Evolutionary conservation across 2,797 vertebrate species (phyloP).

Genomic region (Ammospiza maritima): DNA sequence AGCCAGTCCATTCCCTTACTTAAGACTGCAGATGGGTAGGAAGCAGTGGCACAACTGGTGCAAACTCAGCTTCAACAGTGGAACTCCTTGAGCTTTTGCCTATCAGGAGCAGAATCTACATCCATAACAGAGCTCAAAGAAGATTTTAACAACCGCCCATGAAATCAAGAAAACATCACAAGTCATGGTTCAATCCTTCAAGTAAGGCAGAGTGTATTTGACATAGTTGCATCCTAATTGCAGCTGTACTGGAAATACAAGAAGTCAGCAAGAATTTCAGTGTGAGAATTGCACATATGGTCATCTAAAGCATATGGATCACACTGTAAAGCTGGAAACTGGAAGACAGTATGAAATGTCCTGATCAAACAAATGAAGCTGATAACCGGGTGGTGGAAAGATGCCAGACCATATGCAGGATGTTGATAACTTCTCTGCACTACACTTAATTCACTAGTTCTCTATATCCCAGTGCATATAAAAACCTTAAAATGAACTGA

Average conservation of each 20-base stretch:
- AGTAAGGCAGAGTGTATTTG: neutral
- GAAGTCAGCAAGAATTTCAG: constrained; percentile 35
- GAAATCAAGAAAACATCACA: neutral
- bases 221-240: neutral
- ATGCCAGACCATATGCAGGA: constrained; percentile 46
- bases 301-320: neutral
- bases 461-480: neutral
- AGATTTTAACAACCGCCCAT: neutral
- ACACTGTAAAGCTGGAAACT: constrained; percentile 2
- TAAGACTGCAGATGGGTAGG: neutral
- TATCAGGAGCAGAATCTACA: neutral
- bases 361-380: constrained; percentile 30
- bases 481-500: constrained; percentile 2
- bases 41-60: neutral
- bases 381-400: constrained; percentile 33
- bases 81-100: neutral
- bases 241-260: neutral
- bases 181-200: neutral
- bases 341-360: constrained; percentile 17
- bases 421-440: neutral
- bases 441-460: neutral
- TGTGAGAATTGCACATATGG: constrained; percentile 47
- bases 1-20: neutral
- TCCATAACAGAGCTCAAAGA: neutral
- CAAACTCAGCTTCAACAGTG: neutral